phyloP scores from a whole-genome alignment of 2,888 invertebrate genomes.

The Matsumyia berberina region DNA sequence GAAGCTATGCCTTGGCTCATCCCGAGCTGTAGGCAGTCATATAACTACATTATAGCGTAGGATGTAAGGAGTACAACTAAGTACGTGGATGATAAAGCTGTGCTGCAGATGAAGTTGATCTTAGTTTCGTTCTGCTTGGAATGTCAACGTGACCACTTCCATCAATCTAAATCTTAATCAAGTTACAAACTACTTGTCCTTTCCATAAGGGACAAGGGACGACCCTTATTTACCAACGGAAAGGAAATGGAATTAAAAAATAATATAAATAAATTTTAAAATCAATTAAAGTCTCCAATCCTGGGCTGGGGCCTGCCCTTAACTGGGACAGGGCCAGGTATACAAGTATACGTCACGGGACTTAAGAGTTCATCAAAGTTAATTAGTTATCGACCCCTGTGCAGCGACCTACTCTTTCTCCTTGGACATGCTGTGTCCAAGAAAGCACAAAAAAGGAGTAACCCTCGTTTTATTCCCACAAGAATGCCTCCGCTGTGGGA shows the following conservation, averaged over 20 bases:
- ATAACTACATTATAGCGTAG: too few relatives aligned
- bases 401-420: background rate
- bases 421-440: conserved; percentile 3
- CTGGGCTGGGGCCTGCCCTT: background rate
- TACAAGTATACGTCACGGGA: conserved; percentile 20
- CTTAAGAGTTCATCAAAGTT: conserved; percentile 53
- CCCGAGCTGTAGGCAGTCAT: too few relatives aligned
- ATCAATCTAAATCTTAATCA: background rate
- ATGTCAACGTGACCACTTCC: too few relatives aligned
- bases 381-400: conserved; percentile 56
- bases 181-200: conserved; percentile 2
- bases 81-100: too few relatives aligned
- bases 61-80: too few relatives aligned
- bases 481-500: conserved; percentile 41
- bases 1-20: too few relatives aligned
- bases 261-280: conserved; percentile 60
- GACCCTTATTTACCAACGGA: background rate
- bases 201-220: too few relatives aligned
- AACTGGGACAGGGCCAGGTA: background rate
- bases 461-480: conserved; percentile 23
- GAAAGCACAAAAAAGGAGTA: conserved; percentile 10
- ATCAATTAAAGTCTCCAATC: conserved; percentile 60
- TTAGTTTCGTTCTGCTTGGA: too few relatives aligned
- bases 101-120: too few relatives aligned
- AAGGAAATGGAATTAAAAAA: conserved; percentile 51